Conservation (phyloP, 2,888 invertebrate genomes). For the Onchidella celtica region DNA sequence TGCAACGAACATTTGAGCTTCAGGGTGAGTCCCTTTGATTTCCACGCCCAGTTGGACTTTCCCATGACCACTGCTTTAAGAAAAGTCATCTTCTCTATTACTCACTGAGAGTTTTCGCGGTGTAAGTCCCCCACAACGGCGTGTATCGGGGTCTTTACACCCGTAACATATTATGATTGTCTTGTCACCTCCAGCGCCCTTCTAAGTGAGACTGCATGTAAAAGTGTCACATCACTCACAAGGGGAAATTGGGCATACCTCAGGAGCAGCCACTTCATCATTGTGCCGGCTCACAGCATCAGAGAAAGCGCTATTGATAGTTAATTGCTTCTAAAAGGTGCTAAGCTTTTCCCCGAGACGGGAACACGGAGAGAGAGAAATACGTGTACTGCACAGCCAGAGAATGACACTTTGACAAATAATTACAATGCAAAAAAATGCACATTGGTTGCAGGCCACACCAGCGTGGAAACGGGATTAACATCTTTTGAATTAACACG, state of each 20-base stretch:
- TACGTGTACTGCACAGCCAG: not conserved
- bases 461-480: not conserved
- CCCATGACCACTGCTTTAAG: not conserved
- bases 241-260: not conserved
- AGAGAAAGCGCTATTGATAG: not conserved
- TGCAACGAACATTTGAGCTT: not conserved
- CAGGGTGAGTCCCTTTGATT: not conserved
- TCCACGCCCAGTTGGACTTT: not conserved
- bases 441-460: not conserved
- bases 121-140: not conserved
- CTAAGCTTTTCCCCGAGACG: not conserved
- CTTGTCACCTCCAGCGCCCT: slow-evolving; percentile 17
- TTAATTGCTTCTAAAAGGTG: slow-evolving; percentile 15
- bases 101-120: no score
- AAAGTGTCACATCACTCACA: slow-evolving; percentile 10
- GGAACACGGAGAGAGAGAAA: not conserved
- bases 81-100: no score
- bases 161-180: not conserved
- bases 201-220: slow-evolving; percentile 39
- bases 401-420: not conserved
- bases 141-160: not conserved
- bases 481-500: not conserved
- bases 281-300: not conserved
- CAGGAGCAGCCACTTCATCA: not conserved
- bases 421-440: not conserved